phyloP scores from a whole-genome alignment of 2,113 vertebrate genomes.

The Geothlypis trichas region DNA sequence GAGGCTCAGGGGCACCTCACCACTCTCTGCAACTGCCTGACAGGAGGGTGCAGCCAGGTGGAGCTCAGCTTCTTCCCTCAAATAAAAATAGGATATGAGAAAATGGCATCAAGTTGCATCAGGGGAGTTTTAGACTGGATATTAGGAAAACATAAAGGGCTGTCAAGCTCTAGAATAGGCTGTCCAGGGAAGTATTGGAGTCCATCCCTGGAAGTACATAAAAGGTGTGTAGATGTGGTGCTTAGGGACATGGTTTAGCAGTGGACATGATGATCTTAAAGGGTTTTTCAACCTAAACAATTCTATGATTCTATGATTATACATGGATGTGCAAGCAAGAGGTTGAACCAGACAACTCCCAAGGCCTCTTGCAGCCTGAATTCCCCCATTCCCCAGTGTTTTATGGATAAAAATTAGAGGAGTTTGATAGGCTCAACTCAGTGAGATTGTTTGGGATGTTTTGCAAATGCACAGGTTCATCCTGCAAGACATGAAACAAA shows the following conservation, averaged over 20 bases:
- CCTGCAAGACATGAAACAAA: neutral
- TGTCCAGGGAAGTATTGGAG: neutral
- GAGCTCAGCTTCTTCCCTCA: neutral
- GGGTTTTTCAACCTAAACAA: neutral
- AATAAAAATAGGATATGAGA: neutral
- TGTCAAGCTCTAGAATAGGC: neutral
- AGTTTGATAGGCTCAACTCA: neutral
- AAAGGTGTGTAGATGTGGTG: neutral
- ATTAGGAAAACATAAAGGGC: neutral
- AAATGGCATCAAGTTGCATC: neutral
- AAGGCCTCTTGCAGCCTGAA: neutral
- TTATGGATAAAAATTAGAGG: neutral
- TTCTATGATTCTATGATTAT: neutral
- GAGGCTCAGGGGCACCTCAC: neutral
- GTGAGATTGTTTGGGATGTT: neutral
- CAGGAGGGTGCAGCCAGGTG: no score
- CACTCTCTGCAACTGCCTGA: accelerated
- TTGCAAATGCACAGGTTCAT: neutral
- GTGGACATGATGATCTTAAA: neutral
- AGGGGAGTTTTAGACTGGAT: neutral
- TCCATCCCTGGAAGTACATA: neutral
- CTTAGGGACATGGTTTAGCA: neutral
- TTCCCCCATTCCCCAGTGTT: neutral
- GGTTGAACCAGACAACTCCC: neutral
- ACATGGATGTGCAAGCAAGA: neutral